Conservation (phyloP, 2,797 vertebrate genomes). For the Tragopan temminckii region DNA sequence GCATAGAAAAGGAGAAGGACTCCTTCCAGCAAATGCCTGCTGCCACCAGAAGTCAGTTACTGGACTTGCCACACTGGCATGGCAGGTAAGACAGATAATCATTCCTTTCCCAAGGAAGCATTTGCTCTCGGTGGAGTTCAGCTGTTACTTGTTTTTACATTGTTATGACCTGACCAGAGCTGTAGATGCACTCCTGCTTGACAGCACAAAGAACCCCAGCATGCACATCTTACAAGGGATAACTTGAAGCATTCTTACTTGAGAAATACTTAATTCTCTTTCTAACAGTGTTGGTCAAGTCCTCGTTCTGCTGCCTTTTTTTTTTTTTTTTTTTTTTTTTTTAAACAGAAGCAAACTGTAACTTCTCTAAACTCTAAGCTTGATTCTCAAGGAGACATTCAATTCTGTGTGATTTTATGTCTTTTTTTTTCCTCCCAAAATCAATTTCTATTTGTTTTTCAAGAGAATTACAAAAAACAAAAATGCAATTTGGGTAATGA, state of each 20-base stretch:
- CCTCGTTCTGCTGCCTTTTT: background rate
- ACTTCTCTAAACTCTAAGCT: background rate
- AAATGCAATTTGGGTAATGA: background rate
- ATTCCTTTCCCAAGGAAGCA: background rate
- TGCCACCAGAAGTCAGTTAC: background rate
- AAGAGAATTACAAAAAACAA: background rate
- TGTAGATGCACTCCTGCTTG: background rate
- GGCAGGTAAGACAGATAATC: background rate
- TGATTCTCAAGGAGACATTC: background rate
- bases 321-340: background rate
- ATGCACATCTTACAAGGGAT: background rate
- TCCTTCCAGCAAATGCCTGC: background rate
- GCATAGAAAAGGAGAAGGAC: background rate
- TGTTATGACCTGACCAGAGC: accelerated
- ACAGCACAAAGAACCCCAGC: background rate
- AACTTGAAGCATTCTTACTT: background rate
- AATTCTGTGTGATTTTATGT: background rate
- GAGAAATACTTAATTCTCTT: background rate
- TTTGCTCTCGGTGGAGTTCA: background rate
- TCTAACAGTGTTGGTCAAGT: background rate
- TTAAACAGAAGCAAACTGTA: background rate
- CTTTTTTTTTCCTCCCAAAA: background rate
- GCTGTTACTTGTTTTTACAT: accelerated
- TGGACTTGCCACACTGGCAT: background rate
- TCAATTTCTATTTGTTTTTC: background rate